These are phyloP conservation scores for Crax fasciolata DNA, from an alignment of 2,797 vertebrate genomes.

Conservation along the genomic window DNA sequence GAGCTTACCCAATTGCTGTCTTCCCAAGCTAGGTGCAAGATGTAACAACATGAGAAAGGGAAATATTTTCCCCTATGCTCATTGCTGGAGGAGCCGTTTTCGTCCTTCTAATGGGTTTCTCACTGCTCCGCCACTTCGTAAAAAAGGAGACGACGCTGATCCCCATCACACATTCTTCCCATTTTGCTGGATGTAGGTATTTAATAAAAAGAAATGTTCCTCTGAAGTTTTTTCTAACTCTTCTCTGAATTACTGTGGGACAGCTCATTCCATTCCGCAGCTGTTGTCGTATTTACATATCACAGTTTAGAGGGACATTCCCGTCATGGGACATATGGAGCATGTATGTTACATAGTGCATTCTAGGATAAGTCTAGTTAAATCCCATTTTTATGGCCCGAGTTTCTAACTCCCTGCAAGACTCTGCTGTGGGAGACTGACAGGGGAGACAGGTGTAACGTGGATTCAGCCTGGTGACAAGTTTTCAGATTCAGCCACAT, in stretches of 20 bases:
- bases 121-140: neutral
- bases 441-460: conserved; percentile 84
- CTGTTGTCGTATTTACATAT: conserved; percentile 82
- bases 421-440: conserved; percentile 81
- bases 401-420: conserved; percentile 78
- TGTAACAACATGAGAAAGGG: neutral
- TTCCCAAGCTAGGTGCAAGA: neutral
- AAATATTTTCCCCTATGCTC: neutral
- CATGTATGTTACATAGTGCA: conserved; percentile 59
- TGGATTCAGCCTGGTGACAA: conserved; percentile 81
- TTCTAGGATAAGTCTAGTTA: conserved; percentile 78
- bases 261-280: conserved; percentile 59
- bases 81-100: conserved; percentile 15
- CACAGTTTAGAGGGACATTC: conserved; percentile 70
- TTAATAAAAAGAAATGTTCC: conserved; percentile 56
- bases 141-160: neutral
- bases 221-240: conserved; percentile 66
- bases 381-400: conserved; percentile 80
- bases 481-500: conserved; percentile 81
- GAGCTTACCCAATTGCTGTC: neutral
- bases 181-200: conserved; percentile 50
- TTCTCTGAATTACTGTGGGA: conserved; percentile 41
- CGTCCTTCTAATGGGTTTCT: neutral
- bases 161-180: conserved; percentile 23
- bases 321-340: conserved; percentile 65